Evolutionary conservation across 2,888 invertebrate species (phyloP), one percentile per base, ranked within the genome.

Genomic region (Harmothoe impar): DNA sequence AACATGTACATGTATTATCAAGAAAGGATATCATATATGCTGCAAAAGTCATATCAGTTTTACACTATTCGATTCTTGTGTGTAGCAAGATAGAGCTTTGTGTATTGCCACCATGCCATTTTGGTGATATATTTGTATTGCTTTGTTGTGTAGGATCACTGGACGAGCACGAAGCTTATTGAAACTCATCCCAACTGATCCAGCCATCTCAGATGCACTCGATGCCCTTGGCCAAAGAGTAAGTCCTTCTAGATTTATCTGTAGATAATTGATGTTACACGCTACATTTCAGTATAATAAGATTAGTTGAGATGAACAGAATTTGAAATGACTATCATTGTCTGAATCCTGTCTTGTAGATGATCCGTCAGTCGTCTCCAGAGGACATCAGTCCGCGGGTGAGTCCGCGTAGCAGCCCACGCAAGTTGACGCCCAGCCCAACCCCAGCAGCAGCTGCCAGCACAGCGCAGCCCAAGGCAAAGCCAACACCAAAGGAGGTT

Each of bases 171-270:
- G 96, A 43, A 95, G 95, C 90, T 94, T 96, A 81, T 93, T 96
- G 91, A 96, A 96, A 94, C 93, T 96, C 90, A 96, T 96, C 52
- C 96, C 96, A 3, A 96, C 96, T n/a, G 96, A 96, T 92, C 95
- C 96, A 23, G 94, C 94, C n/a, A 95, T 96, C 43, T 94, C 95
- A 20, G 96, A 96, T 91, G 93, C 94, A 23, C 93, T 96, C 85
- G 96, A 96, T 92, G 94, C 95, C 31, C 94, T 96, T 31, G 94
- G 94, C 89, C 94, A 94, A 52, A 94, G 94, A 93, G 96, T 95
- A 92, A 92, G 92, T 29, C n/a, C 15, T 33, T 35, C 20, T 62
- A 10, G 10, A 43, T 43, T 10, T 10, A 68, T 68, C 5, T 68
- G 12, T 68, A 85, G 20, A 0, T 85, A 20, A 7, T 33, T 85